These are phyloP conservation scores for Caradrina clavipalpis DNA, from an alignment of 2,888 invertebrate species.

Conservation along the genomic window DNA sequence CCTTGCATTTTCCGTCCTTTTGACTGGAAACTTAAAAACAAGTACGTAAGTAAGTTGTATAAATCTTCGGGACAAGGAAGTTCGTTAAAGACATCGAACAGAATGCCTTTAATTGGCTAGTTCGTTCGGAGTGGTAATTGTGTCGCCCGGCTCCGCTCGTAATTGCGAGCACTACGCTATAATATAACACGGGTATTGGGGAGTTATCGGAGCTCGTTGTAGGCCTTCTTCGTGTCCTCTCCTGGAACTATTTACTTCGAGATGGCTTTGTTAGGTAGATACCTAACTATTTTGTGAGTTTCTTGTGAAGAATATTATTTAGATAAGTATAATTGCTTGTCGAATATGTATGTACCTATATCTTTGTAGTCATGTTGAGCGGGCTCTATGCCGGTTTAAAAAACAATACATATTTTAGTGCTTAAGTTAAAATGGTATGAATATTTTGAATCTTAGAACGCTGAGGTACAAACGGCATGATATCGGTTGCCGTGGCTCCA, in stretches of 20 bases:
- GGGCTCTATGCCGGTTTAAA: no score
- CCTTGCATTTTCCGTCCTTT: neutral
- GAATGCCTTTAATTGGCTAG: constrained; percentile 59
- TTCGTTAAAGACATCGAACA: constrained; percentile 45
- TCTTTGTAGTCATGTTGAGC: no score
- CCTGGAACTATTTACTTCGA: constrained; percentile 1
- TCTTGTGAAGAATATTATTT: neutral
- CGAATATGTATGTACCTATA: no score
- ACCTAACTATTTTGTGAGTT: neutral
- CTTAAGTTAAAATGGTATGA: no score
- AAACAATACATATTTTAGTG: no score
- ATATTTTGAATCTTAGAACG: no score
- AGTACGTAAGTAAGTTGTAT: constrained; percentile 35
- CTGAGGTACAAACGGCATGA: no score
- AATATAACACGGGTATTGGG: constrained; percentile 31
- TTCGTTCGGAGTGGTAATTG: constrained; percentile 54
- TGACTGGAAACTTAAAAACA: constrained; percentile 34
- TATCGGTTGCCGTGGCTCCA: neutral
- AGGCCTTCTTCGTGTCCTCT: constrained; percentile 1
- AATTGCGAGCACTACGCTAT: constrained; percentile 38
- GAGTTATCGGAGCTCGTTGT: constrained; percentile 32
- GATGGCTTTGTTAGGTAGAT: neutral
- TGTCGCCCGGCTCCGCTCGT: constrained; percentile 42
- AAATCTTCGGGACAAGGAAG: constrained; percentile 41
- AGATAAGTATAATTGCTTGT: no score